Percentiles rank a stretch among this genome's conserved stretches.
These are phyloP conservation scores for Caloenas nicobarica DNA, from an alignment of 2,113 vertebrate genomes.

Conservation along the genomic window DNA sequence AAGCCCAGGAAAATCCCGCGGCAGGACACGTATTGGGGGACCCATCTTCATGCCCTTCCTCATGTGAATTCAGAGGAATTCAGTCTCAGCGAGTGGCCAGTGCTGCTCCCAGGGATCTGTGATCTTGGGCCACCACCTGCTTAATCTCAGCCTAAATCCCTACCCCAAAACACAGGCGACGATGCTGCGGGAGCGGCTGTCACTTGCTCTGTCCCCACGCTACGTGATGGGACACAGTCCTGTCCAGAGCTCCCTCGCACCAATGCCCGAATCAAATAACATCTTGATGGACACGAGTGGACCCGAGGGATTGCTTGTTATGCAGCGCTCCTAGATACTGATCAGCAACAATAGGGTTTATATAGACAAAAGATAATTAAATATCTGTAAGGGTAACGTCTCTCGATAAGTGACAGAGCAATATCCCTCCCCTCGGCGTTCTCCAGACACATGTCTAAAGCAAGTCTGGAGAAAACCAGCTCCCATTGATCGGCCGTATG, in stretches of 20 bases:
- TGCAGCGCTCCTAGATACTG: background rate
- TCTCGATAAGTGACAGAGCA: background rate
- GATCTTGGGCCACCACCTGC: too few relatives aligned
- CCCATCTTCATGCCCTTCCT: too few relatives aligned
- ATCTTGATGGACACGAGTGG: background rate
- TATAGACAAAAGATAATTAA: background rate
- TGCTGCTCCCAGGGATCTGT: too few relatives aligned
- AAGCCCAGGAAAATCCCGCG: too few relatives aligned
- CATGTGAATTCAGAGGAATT: too few relatives aligned
- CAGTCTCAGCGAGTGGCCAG: too few relatives aligned
- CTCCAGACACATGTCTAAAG: background rate
- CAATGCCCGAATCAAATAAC: fast-evolving
- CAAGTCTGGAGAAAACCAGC: background rate
- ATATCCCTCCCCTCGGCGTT: background rate
- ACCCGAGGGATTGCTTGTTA: background rate
- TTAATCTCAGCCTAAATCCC: too few relatives aligned
- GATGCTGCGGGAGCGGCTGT: too few relatives aligned
- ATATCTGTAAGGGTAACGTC: background rate
- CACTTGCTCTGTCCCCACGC: too few relatives aligned
- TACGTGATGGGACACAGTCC: background rate
- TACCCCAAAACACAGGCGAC: too few relatives aligned
- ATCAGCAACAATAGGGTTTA: background rate
- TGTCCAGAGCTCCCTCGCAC: background rate
- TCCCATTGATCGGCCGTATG: background rate
- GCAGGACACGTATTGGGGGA: too few relatives aligned